phyloP scores from a whole-genome alignment of 2,888 invertebrate genomes.

The Ischnus inquisitorius region DNA sequence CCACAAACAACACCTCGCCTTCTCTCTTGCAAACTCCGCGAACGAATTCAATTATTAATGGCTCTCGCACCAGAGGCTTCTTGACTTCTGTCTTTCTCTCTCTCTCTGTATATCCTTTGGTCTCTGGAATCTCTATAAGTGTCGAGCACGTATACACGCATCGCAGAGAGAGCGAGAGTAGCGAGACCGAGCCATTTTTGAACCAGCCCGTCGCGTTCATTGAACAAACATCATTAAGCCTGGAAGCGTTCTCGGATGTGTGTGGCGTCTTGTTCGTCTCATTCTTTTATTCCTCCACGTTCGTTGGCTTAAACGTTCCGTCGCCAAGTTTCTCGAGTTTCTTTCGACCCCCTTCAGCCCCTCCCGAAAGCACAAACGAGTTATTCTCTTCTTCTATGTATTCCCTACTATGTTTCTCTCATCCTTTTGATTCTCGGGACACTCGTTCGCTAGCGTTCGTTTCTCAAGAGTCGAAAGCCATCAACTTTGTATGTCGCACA shows the following conservation, averaged over 20 bases:
- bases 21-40: constrained; percentile 28
- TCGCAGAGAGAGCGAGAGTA: not conserved
- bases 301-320: constrained; percentile 68
- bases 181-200: constrained; percentile 59
- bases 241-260: constrained; percentile 67
- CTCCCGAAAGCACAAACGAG: constrained; percentile 10
- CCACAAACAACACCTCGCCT: constrained; percentile 67
- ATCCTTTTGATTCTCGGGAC: constrained; percentile 54
- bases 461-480: constrained; percentile 58
- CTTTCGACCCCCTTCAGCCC: constrained; percentile 30
- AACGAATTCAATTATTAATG: constrained; percentile 71
- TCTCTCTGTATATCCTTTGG: constrained; percentile 6
- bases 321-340: constrained; percentile 69
- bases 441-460: constrained; percentile 40
- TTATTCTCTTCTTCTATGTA: constrained; percentile 50
- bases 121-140: constrained; percentile 24
- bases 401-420: constrained; percentile 55
- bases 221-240: constrained; percentile 76
- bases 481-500: constrained; percentile 3
- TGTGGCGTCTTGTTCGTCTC: constrained; percentile 63
- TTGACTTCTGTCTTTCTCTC: not conserved
- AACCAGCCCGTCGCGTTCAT: constrained; percentile 68
- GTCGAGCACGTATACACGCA: constrained; percentile 9
- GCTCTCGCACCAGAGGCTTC: constrained; percentile 44
- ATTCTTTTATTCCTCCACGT: constrained; percentile 26